Percentiles rank a stretch among this genome's conserved stretches.
Evolutionary conservation across 2,797 vertebrate species (phyloP).

Genomic region (Sylvilagus floridanus): DNA sequence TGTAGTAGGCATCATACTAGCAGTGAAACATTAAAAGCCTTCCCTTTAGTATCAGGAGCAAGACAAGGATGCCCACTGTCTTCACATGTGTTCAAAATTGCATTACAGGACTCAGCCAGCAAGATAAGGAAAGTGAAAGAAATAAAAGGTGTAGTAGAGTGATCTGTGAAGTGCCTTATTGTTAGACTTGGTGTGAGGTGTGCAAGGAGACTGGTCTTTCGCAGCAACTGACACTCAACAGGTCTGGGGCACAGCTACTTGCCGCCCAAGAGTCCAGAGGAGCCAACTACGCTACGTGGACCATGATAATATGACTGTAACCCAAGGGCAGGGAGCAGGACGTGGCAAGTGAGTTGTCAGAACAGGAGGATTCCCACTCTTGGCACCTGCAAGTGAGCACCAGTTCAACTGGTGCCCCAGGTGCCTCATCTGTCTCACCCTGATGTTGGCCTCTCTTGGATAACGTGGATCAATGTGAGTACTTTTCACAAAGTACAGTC

Average conservation of each 20-base stretch:
- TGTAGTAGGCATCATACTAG: neutral
- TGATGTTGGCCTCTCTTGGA: neutral
- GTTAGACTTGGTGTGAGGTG: neutral
- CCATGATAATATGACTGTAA: neutral
- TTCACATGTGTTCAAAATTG: neutral
- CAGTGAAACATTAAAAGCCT: slow-evolving; percentile 5
- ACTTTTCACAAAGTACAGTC: neutral
- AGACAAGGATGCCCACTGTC: neutral
- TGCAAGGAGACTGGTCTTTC: neutral
- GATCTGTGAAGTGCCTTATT: neutral
- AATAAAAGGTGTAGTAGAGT: neutral
- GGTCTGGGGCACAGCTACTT: neutral
- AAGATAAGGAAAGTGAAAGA: neutral
- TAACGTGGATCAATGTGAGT: neutral
- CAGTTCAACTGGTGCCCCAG: no score
- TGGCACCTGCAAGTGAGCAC: neutral
- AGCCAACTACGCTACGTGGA: fast-evolving
- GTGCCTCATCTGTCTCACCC: fast-evolving
- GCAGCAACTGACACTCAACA: neutral
- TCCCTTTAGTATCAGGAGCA: neutral
- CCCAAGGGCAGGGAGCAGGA: neutral
- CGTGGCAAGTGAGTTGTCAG: neutral
- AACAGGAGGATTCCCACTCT: neutral
- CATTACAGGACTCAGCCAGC: neutral
- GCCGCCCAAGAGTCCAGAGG: fast-evolving